Conservation (phyloP, 2,797 vertebrate genomes). For the Enteromius argenteus region DNA sequence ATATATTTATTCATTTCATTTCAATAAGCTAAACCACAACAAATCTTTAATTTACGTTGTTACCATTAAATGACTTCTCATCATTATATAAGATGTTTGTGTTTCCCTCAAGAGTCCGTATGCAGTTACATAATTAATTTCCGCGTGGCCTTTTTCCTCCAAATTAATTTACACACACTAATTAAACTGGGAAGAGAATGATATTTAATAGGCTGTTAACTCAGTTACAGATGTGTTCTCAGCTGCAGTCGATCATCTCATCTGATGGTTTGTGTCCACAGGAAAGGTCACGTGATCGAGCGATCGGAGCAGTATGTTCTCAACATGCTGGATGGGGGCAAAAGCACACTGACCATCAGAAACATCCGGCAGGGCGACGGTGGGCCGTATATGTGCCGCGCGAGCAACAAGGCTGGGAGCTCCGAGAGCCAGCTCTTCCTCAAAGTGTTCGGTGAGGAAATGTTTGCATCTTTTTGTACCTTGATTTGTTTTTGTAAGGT, state of each 20-base stretch:
- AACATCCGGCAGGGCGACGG: slow-evolving; percentile 87
- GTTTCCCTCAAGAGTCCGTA: neutral
- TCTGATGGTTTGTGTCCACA: slow-evolving; percentile 63
- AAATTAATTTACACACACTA: neutral
- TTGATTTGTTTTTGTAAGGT: neutral
- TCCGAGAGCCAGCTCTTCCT: slow-evolving; percentile 88
- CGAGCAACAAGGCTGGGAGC: slow-evolving; percentile 91
- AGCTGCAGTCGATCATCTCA: neutral
- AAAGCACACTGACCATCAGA: slow-evolving; percentile 86
- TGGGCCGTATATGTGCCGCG: slow-evolving; percentile 86
- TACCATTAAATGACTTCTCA: neutral
- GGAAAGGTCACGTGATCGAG: slow-evolving; percentile 87
- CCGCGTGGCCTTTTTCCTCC: neutral
- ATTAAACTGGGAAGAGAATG: neutral
- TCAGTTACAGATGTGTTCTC: neutral
- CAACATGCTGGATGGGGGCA: slow-evolving; percentile 79
- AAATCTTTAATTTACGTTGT: neutral
- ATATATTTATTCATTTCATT: neutral
- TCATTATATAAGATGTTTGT: neutral
- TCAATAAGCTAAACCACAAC: neutral
- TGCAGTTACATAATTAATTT: neutral
- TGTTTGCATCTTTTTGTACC: neutral
- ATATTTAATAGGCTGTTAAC: neutral
- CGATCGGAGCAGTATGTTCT: slow-evolving; percentile 86
- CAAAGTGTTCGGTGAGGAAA: slow-evolving; percentile 92